These are phyloP conservation scores for Drosophila elegans DNA, from an alignment of 1,140 invertebrate genomes.

Conservation along the genomic window DNA sequence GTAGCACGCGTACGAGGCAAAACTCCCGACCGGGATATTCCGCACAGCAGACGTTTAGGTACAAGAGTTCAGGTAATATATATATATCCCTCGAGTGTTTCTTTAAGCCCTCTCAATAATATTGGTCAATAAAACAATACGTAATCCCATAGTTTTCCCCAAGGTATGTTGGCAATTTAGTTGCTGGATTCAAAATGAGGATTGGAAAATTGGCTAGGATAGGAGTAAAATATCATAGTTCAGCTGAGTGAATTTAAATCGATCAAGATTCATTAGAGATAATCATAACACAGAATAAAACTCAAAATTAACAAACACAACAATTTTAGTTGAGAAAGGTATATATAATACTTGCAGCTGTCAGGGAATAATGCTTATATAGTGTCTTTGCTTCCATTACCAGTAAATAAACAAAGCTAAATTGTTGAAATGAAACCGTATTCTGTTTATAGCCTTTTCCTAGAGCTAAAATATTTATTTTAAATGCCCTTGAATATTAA, in stretches of 20 bases:
- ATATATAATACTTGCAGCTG: not conserved
- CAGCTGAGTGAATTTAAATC: too few relatives aligned
- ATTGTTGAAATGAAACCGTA: not conserved
- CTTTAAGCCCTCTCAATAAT: constrained; percentile 2
- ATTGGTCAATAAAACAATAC: constrained; percentile 5
- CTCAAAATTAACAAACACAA: too few relatives aligned
- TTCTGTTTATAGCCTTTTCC: not conserved
- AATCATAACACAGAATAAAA: too few relatives aligned
- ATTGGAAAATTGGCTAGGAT: too few relatives aligned
- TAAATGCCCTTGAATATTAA: not conserved
- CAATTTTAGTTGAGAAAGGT: too few relatives aligned
- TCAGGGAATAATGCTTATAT: not conserved
- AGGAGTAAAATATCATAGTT: too few relatives aligned
- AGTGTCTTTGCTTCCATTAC: not conserved
- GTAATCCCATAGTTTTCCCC: not conserved
- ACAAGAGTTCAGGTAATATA: not conserved
- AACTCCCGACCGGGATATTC: not conserved
- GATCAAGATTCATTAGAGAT: too few relatives aligned
- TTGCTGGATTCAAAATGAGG: too few relatives aligned
- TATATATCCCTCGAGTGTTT: not conserved
- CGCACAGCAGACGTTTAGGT: constrained; percentile 5
- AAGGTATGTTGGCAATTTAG: not conserved
- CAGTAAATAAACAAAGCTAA: not conserved
- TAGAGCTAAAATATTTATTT: constrained; percentile 3
- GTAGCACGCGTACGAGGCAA: not conserved